A percentile compares a stretch with the other conserved stretches of the same genome.
These are phyloP conservation scores for Brachypteracias leptosomus DNA, from an alignment of 2,113 vertebrate species.

Conservation along the genomic window DNA sequence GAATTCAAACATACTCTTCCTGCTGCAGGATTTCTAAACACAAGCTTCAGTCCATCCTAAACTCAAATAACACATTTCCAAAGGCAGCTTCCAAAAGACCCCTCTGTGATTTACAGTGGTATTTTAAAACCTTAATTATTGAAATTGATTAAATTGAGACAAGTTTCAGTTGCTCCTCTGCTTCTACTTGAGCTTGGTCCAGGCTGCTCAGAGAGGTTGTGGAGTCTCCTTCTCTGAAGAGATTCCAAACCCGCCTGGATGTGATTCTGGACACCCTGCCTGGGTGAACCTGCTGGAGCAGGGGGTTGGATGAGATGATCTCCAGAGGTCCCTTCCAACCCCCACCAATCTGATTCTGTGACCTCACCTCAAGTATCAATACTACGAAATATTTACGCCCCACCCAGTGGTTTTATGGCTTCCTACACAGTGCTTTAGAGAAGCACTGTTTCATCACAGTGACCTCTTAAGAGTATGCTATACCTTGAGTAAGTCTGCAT, in stretches of 20 bases:
- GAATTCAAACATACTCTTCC: background rate
- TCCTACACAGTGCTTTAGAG: background rate
- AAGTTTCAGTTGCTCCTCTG: background rate
- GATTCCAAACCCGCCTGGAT: background rate
- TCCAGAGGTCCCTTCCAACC: background rate
- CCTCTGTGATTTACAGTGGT: background rate
- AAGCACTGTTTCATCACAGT: background rate
- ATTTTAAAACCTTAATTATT: background rate
- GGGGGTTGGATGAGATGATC: background rate
- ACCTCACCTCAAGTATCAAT: background rate
- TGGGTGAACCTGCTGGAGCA: background rate
- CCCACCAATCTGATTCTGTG: background rate
- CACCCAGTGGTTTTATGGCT: no score
- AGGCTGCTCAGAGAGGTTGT: background rate
- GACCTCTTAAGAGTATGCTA: background rate
- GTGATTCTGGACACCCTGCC: background rate
- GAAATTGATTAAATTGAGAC: background rate
- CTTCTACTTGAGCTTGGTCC: background rate
- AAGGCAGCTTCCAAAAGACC: background rate
- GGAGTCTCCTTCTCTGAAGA: background rate
- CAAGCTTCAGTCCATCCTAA: background rate
- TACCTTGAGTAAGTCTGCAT: background rate
- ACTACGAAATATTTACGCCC: background rate
- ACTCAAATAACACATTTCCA: background rate
- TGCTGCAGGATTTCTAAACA: background rate